Base-by-base conservation (phyloP, 2,888 invertebrate species). In the Eristalis intricaria region DNA sequence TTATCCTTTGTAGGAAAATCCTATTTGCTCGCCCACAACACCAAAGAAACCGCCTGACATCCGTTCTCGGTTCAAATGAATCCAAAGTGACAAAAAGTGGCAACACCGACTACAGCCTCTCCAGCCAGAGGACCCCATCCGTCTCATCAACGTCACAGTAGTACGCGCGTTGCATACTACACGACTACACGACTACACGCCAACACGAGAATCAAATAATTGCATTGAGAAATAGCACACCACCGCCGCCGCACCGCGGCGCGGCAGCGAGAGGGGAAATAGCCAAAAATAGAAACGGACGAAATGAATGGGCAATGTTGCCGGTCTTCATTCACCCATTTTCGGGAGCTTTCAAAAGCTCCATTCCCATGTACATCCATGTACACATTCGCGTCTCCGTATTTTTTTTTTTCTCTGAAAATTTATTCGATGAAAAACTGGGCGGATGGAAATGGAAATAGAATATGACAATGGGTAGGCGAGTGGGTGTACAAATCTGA, bases 161-260 rank as follows among this genome's bases (percentile, higher is more conserved):
- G 86, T 86, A 86, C 86, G 70, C 82, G 65, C 60, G 15, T 4
- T 83, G 78, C 75, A 86, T 83, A 83, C 78, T 86, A 86, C 68
- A 83, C 70, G 73, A 77, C 43, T 60, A 50, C 50, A 50, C 32
- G 15, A 38, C 78, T 83, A 86, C 68, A 83, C 70, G 73, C 73
- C 43, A 50, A 50, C 50, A 50, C 32, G 15, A 38, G 26, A 78
- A 70, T 50, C 50, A 50, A n/a, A 50, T 50, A 50, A 83, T 83
- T 86, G 78, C 83, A 83, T 83, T 86, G 70, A 83, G 78, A 75
- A 86, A 61, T 73, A 29, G 56, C 38, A 70, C 56, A 70, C 32
- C 50, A 2, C n/a, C 43, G 2, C 19, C 43, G 63, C 60, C 22
- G 8, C 19, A 8, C 19, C 43, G 63, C 60, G 26, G 8, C 19